phyloP scores from a whole-genome alignment of 1,140 invertebrate species.

The Drosophila nannoptera region DNA sequence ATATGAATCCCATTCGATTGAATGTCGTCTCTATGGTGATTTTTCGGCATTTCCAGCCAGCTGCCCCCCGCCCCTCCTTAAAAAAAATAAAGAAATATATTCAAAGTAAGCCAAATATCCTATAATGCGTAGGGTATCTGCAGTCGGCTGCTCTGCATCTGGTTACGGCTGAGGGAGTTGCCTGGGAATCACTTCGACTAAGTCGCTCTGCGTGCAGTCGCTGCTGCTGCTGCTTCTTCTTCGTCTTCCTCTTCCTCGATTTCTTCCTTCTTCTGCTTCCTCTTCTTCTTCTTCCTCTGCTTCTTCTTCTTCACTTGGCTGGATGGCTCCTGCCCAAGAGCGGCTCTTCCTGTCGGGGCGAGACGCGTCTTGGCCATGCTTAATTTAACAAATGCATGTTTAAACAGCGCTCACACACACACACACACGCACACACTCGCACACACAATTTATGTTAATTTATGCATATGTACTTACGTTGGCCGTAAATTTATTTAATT shows the following conservation, averaged over 20 bases:
- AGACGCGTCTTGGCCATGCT: constrained; percentile 34
- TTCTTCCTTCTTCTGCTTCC: constrained; percentile 16
- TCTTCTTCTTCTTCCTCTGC: not conserved
- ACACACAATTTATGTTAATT: constrained; percentile 35
- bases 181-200: constrained; percentile 48
- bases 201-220: constrained; percentile 10
- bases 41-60: no score
- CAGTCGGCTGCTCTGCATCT: constrained; percentile 7
- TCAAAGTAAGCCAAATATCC: not conserved
- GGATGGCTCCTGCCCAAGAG: not conserved
- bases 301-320: not conserved
- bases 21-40: no score
- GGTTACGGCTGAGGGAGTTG: constrained; percentile 60
- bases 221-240: not conserved
- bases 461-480: constrained; percentile 23
- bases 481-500: constrained; percentile 5
- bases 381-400: constrained; percentile 57
- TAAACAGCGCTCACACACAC: constrained; percentile 35
- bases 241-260: constrained; percentile 3
- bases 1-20: constrained; percentile 38
- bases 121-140: not conserved
- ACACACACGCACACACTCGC: constrained; percentile 3
- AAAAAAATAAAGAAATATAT: not conserved
- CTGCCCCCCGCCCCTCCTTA: no score
- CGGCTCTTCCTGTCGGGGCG: constrained; percentile 5